Evolutionary conservation across 2,113 vertebrate genomes (phyloP).

Genomic region (Mus pahari): DNA sequence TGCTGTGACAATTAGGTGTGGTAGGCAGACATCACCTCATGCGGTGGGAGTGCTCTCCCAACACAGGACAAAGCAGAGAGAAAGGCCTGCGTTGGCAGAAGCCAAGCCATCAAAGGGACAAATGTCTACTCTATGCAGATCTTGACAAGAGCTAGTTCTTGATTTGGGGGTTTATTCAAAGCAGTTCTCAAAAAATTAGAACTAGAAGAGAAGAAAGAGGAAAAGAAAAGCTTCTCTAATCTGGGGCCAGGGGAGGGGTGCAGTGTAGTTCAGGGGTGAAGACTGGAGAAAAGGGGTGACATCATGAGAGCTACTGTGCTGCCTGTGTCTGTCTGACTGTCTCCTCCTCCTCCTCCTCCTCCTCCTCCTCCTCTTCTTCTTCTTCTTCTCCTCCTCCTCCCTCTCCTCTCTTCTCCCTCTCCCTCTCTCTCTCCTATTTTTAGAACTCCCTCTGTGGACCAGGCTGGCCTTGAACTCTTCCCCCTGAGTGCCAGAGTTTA

Average conservation of each 20-base stretch:
- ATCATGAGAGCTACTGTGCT: not conserved
- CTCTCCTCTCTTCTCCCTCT: no score
- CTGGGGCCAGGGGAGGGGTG: not conserved
- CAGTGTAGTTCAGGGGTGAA: no score
- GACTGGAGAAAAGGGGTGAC: not conserved
- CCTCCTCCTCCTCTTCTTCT: no score
- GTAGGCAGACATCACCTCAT: not conserved
- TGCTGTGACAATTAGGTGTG: not conserved
- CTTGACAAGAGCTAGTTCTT: not conserved
- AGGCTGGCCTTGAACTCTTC: not conserved
- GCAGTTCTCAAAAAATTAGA: not conserved
- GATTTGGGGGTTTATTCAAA: slow-evolving; percentile 19
- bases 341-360: no score
- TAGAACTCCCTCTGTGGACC: not conserved
- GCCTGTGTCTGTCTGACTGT: no score
- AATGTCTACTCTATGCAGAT: not conserved
- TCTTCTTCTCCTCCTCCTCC: no score
- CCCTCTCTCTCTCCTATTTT: not conserved
- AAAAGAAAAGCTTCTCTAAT: not conserved
- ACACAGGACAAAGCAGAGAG: slow-evolving; percentile 46
- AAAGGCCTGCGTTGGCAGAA: slow-evolving; percentile 43
- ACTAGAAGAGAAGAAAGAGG: not conserved
- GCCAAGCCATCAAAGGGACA: not conserved
- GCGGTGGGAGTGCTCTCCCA: slow-evolving; percentile 11
- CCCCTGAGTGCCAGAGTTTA: not conserved